phyloP scores from a whole-genome alignment of 2,797 vertebrate species.

The Muscicapa comitata region DNA sequence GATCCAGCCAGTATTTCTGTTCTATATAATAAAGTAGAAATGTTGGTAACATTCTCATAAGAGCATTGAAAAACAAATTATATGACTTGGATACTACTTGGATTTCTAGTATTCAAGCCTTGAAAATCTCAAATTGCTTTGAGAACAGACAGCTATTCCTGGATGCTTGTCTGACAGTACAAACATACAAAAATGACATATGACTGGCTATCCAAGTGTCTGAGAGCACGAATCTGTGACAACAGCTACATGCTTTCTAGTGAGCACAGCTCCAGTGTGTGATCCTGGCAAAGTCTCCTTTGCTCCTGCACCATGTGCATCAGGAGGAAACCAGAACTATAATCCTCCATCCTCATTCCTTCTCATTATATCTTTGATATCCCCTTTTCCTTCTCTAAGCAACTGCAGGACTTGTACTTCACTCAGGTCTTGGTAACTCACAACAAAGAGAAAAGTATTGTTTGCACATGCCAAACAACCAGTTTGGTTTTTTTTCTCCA shows the following conservation, averaged over 20 bases:
- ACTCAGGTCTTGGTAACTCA: background rate
- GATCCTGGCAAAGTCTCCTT: background rate
- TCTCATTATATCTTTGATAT: background rate
- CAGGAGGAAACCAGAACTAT: background rate
- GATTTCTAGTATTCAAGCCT: background rate
- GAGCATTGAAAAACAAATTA: background rate
- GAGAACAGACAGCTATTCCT: background rate
- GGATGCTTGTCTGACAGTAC: background rate
- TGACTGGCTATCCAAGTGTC: background rate
- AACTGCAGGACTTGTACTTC: background rate
- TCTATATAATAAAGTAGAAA: background rate
- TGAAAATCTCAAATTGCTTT: background rate
- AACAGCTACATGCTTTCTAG: background rate
- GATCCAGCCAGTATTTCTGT: background rate
- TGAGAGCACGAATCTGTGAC: background rate
- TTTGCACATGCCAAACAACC: background rate
- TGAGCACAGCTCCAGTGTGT: fast-evolving
- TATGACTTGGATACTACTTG: no score
- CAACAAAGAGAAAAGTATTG: background rate
- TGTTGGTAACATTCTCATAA: background rate
- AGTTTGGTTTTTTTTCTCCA: no score
- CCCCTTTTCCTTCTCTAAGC: background rate
- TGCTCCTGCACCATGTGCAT: background rate
- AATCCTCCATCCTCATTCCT: background rate
- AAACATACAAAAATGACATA: background rate